Evolutionary conservation across 2,797 vertebrate genomes (phyloP).

Genomic region (Lophius americanus): DNA sequence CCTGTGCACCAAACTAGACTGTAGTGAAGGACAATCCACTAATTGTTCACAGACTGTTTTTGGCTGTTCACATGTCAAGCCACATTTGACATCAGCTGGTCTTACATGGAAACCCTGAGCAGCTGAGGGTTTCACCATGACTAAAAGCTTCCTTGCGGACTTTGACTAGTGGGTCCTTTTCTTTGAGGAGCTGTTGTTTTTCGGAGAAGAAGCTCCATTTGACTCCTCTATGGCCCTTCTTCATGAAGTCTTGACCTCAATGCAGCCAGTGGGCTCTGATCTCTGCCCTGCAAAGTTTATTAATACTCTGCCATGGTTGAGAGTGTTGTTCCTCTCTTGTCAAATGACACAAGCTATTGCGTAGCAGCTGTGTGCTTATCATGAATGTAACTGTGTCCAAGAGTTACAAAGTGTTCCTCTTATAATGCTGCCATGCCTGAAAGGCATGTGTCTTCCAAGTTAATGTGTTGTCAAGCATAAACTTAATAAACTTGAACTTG

Average conservation of each 20-base stretch:
- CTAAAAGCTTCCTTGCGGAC: constrained; percentile 48
- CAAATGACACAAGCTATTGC: constrained; percentile 39
- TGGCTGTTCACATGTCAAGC: constrained; percentile 19
- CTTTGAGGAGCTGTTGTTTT: constrained; percentile 34
- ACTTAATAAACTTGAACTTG: too few relatives aligned
- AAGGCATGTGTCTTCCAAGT: constrained; percentile 32
- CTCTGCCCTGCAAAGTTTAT: constrained; percentile 41
- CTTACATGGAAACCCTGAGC: constrained; percentile 42
- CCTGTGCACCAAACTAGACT: not conserved
- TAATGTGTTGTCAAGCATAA: constrained; percentile 26
- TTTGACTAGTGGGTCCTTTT: constrained; percentile 22
- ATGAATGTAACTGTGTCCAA: constrained; percentile 39
- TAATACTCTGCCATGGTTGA: constrained; percentile 12
- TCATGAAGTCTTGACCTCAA: constrained; percentile 43
- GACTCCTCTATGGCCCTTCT: constrained; percentile 25
- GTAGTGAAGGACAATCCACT: not conserved
- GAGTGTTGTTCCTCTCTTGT: constrained; percentile 21
- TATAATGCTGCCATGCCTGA: constrained; percentile 31
- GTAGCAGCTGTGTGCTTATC: constrained; percentile 40
- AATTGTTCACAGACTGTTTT: constrained; percentile 19
- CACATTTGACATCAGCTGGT: constrained; percentile 27
- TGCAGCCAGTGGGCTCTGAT: constrained; percentile 32
- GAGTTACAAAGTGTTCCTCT: constrained; percentile 34
- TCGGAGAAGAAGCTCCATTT: constrained; percentile 40
- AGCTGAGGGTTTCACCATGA: constrained; percentile 40